Conservation (phyloP, 1,140 invertebrate genomes). For the Achroia grisella region DNA sequence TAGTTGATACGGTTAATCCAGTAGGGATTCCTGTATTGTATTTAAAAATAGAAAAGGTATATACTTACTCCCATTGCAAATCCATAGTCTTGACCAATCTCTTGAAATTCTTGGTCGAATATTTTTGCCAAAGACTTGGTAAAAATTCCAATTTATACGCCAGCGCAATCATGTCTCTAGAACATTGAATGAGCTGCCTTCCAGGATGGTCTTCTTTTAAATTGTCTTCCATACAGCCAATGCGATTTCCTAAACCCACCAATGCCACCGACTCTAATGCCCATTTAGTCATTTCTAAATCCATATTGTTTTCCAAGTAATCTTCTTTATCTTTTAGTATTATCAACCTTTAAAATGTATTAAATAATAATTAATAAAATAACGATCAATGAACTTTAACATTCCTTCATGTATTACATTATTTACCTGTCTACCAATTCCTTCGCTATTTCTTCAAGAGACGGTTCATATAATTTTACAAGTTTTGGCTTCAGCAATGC, state of each 20-base stretch:
- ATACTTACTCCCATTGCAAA: conserved; percentile 59
- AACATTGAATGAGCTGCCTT: conserved; percentile 75
- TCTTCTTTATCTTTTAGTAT: conserved; percentile 23
- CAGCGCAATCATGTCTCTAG: conserved; percentile 76
- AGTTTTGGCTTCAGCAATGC: conserved; percentile 50
- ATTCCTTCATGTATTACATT: too few species aligned
- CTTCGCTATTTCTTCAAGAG: conserved; percentile 37
- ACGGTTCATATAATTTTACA: conserved; percentile 47
- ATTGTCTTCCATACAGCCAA: conserved; percentile 75
- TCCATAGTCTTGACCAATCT: conserved; percentile 68
- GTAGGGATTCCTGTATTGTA: too few species aligned
- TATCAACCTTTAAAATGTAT: conserved; percentile 18
- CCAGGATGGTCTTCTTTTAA: conserved; percentile 71
- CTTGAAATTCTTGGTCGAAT: conserved; percentile 74
- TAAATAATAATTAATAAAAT: too few species aligned
- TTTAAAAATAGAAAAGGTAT: background rate
- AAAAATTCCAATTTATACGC: conserved; percentile 76
- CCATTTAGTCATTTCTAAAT: conserved; percentile 79
- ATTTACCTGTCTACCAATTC: conserved; percentile 41
- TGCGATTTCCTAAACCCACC: conserved; percentile 78
- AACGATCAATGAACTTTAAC: too few species aligned
- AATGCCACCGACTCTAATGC: conserved; percentile 79
- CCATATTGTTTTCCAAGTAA: conserved; percentile 64
- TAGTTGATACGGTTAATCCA: too few species aligned
- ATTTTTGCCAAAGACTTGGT: conserved; percentile 77